phyloP scores from a whole-genome alignment of 2,113 vertebrate genomes.

The Aix galericulata region DNA sequence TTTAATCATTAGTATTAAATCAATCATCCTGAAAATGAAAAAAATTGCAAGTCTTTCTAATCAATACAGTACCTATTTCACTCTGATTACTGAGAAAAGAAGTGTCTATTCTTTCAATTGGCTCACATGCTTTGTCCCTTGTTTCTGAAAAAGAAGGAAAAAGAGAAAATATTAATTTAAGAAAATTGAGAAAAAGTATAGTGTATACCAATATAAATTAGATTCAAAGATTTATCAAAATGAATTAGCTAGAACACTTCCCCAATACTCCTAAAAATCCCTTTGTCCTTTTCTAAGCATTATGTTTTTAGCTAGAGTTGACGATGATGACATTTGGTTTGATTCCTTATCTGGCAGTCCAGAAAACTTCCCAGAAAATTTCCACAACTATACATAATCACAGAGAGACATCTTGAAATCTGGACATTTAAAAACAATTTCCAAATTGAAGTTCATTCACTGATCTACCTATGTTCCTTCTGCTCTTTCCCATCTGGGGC shows the following conservation, averaged over 20 bases:
- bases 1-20: too few species aligned
- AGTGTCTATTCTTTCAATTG: slow-evolving; percentile 41
- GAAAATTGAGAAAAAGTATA: not conserved
- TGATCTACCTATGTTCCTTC: not conserved
- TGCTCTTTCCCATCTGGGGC: not conserved
- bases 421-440: not conserved
- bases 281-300: not conserved
- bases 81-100: slow-evolving; percentile 4
- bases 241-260: not conserved
- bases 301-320: not conserved
- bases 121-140: slow-evolving; percentile 23
- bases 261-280: not conserved
- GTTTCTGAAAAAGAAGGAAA: slow-evolving; percentile 54
- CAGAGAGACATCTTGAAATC: not conserved
- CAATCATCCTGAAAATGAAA: not conserved
- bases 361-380: not conserved
- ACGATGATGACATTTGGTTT: not conserved
- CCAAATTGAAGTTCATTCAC: not conserved
- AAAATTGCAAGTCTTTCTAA: not conserved
- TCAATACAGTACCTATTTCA: slow-evolving; percentile 57
- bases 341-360: not conserved
- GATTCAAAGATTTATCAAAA: not conserved
- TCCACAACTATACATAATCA: not conserved
- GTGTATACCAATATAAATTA: not conserved
- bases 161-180: not conserved